A percentile compares a stretch with the other conserved stretches of the same genome.
phyloP scores from a whole-genome alignment of 2,113 vertebrate species.

The Pterocles burchelli region DNA sequence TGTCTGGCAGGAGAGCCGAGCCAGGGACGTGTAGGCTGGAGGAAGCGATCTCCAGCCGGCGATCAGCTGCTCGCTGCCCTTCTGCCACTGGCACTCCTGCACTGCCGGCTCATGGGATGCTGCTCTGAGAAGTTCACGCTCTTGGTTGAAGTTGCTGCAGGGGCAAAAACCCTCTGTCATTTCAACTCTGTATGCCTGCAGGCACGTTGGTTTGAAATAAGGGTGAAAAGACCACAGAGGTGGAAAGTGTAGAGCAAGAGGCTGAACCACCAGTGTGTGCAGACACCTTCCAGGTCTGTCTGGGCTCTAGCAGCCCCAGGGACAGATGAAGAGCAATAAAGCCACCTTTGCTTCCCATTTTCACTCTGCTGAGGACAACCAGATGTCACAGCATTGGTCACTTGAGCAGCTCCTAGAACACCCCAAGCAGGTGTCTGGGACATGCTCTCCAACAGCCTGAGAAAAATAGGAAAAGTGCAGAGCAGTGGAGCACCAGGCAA shows the following conservation, averaged over 20 bases:
- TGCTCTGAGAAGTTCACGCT: neutral
- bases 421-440: neutral
- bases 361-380: neutral
- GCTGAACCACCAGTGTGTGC: neutral
- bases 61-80: neutral
- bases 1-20: neutral
- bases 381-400: neutral
- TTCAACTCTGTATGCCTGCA: neutral
- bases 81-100: neutral
- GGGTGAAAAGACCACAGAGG: neutral
- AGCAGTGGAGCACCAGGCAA: neutral
- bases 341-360: neutral
- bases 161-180: neutral
- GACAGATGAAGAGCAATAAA: neutral
- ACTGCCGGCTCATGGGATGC: neutral
- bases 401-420: neutral
- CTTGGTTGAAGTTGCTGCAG: neutral
- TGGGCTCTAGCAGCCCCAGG: neutral
- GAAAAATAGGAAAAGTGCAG: neutral
- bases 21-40: neutral
- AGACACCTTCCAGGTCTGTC: neutral
- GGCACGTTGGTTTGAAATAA: accelerated
- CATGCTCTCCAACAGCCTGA: neutral
- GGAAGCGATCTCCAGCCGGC: neutral
- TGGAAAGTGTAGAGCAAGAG: neutral